Conservation (phyloP, 2,113 vertebrate species). For the Argyrosomus japonicus region DNA sequence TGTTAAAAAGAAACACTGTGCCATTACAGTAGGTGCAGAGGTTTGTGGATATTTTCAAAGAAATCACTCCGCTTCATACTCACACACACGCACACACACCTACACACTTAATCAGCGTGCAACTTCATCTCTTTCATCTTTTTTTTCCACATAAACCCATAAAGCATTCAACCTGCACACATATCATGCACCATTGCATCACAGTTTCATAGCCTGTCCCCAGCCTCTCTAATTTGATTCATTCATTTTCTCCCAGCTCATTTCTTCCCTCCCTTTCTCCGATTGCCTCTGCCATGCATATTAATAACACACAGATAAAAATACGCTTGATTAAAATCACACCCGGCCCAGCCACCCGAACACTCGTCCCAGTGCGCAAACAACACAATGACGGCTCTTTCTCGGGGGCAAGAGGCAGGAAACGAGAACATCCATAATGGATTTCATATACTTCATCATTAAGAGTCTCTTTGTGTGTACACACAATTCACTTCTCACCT, state of each 20-base stretch:
- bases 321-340: constrained; percentile 77
- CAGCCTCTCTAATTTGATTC: constrained; percentile 68
- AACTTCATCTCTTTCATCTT: constrained; percentile 31
- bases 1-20: background rate
- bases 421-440: constrained; percentile 67
- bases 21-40: background rate
- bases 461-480: constrained; percentile 60
- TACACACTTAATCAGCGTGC: background rate
- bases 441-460: constrained; percentile 68
- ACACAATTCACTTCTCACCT: constrained; percentile 65
- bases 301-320: constrained; percentile 76
- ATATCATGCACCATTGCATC: constrained; percentile 65
- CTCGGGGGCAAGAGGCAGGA: constrained; percentile 58
- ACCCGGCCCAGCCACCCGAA: constrained; percentile 46
- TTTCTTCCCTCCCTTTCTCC: constrained; percentile 55
- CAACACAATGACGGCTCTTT: constrained; percentile 64
- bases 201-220: constrained; percentile 59
- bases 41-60: background rate
- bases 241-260: constrained; percentile 72
- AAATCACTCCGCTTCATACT: background rate
- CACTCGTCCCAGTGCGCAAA: constrained; percentile 27
- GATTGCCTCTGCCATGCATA: constrained; percentile 69
- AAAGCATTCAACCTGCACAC: constrained; percentile 46
- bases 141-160: constrained; percentile 34
- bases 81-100: background rate